phyloP scores from a whole-genome alignment of 1,140 invertebrate species.

The Heliconius himera region DNA sequence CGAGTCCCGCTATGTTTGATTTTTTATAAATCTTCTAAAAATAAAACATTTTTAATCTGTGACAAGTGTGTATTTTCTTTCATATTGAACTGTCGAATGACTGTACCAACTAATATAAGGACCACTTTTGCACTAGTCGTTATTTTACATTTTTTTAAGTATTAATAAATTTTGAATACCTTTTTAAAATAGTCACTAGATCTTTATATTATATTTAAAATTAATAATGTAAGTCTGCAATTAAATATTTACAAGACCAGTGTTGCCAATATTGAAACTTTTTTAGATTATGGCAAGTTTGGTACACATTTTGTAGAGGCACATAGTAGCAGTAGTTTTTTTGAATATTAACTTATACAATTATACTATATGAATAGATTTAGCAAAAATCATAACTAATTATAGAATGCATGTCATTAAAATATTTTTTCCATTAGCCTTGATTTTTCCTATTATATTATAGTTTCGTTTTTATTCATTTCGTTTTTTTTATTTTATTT shows the following conservation, averaged over 20 bases:
- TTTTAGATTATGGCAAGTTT: conserved; percentile 13
- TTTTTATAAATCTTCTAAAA: not conserved
- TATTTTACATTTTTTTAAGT: conserved; percentile 13
- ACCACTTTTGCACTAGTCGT: conserved; percentile 40
- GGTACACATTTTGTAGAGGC: conserved; percentile 9
- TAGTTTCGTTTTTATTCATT: no score
- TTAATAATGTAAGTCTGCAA: conserved; percentile 5
- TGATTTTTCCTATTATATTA: no score
- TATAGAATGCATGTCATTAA: no score
- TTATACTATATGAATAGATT: not conserved
- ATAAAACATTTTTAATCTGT: conserved; percentile 11
- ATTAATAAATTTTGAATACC: not conserved
- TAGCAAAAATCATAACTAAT: no score
- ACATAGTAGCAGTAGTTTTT: not conserved
- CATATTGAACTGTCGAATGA: not conserved
- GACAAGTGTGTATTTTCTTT: not conserved
- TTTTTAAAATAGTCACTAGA: conserved; percentile 3
- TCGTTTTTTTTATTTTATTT: no score
- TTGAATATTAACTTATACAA: not conserved
- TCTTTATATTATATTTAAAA: not conserved
- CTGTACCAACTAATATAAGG: conserved; percentile 28
- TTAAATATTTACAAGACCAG: not conserved
- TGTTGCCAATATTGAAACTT: conserved; percentile 15
- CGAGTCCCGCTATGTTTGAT: not conserved
- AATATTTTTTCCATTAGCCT: no score